A percentile compares a stretch with the other conserved stretches of the same genome.
phyloP scores from a whole-genome alignment of 2,888 invertebrate species.

The Gymnoscelis rufifasciata region DNA sequence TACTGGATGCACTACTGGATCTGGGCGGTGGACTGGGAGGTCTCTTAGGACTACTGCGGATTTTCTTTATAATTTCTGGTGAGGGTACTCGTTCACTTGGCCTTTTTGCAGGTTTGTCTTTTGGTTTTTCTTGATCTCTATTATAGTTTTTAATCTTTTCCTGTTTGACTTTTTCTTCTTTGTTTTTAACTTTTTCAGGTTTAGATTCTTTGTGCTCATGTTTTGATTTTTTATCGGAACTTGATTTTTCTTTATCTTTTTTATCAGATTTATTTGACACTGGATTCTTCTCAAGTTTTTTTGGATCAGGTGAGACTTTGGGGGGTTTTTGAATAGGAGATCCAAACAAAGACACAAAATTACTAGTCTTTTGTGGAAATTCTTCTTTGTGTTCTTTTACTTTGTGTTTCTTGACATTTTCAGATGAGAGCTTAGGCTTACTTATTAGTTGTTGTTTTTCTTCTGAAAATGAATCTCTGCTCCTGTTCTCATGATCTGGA shows the following conservation, averaged over 20 bases:
- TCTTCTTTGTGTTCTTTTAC: conserved; percentile 77
- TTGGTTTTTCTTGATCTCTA: conserved; percentile 77
- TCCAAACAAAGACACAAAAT: conserved; percentile 90
- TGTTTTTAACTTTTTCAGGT: conserved; percentile 65
- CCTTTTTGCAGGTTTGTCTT: conserved; percentile 77
- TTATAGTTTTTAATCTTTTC: conserved; percentile 74
- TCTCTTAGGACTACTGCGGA: conserved; percentile 60
- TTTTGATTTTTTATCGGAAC: conserved; percentile 69
- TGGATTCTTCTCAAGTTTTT: conserved; percentile 66
- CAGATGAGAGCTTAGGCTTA: conserved; percentile 84
- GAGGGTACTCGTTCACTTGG: conserved; percentile 62
- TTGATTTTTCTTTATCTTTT: conserved; percentile 76
- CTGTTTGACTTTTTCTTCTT: conserved; percentile 68
- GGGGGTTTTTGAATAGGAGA: conserved; percentile 88
- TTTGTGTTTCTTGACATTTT: conserved; percentile 80
- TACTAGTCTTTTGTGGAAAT: conserved; percentile 77
- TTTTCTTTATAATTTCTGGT: conserved; percentile 62
- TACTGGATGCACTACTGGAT: conserved; percentile 64
- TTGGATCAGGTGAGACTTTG: conserved; percentile 83
- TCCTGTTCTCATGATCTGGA: conserved; percentile 76
- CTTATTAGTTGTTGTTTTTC: conserved; percentile 82
- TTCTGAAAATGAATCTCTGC: conserved; percentile 77
- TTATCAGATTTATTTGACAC: conserved; percentile 70
- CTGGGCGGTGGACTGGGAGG: conserved; percentile 56
- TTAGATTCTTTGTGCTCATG: conserved; percentile 71